Evolutionary conservation across 2,797 vertebrate species (phyloP), one percentile per base, ranked within the genome.

Genomic region (Clarias fuscus): DNA sequence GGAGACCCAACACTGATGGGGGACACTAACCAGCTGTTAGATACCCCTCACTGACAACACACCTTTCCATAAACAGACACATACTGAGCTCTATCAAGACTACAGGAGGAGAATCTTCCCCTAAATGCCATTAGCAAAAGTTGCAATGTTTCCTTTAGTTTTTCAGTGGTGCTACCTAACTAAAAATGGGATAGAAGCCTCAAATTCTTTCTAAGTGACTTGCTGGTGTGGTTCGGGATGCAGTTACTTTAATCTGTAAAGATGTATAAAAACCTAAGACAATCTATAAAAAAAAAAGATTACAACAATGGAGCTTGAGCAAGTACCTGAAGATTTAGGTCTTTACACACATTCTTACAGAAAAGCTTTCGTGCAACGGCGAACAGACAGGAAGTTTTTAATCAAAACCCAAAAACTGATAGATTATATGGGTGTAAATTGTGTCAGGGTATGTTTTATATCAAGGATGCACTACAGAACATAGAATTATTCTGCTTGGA

Each of bases 11-110:
- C 56, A 22, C 56, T 72, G 87, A 78, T 2, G 84, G 88, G 88
- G 91, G 88, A 88, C 84, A 88, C 88, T 82, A 87, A 90, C 92
- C 94, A 95, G 94, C 93, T 95, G 94, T 95, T 94, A 53, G 56
- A 82, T 79, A 76, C 84, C 64, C 64, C 56, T 82, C 17, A 59
- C 58, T 72, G 85, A 81, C 59, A 64, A 75, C 40, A 84, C 84
- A 85, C 62, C 48, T 58, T 77, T 78, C 22, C 64, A 68, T 58
- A 68, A 87, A 79, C 68, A 80, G 18, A 27, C 61, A 83, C 70
- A 64, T 67, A 40, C 20, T 78, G 53, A 75, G 64, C 17, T 8
- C 73, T 72, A 33, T 78, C 27, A 67, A 56, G 71, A 27, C 67
- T 59, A 37, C 24, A 48, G 58, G 24, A 72, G 22, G 22, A 40